A percentile compares a stretch with the other conserved stretches of the same genome.
These are phyloP conservation scores for Stichopus chloronotus DNA, from an alignment of 35 echinoderm and acorn worm genomes.

Conservation along the genomic window DNA sequence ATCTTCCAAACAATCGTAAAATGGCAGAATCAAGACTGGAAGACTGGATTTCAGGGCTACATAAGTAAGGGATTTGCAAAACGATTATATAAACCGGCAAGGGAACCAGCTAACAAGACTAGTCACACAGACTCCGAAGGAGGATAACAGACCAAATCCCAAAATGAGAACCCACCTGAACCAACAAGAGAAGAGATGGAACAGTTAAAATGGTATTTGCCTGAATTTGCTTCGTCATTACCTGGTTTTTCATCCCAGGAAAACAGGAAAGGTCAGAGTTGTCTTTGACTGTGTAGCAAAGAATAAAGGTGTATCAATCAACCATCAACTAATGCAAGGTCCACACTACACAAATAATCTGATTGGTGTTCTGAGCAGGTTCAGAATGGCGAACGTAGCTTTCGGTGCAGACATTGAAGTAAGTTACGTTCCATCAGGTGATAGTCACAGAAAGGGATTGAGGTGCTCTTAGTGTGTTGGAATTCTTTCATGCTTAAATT, in stretches of 20 bases:
- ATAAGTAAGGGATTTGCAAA: constrained; percentile 35
- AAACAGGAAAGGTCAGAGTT: constrained; percentile 68
- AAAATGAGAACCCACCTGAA: background rate
- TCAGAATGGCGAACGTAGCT: constrained; percentile 56
- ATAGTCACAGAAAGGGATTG: constrained; percentile 45
- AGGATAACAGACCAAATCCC: background rate
- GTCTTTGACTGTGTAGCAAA: too few relatives aligned
- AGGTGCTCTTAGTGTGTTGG: constrained; percentile 47
- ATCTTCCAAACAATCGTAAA: constrained; percentile 17
- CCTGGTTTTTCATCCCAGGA: constrained; percentile 63
- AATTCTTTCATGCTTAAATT: too few relatives aligned
- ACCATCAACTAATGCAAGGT: constrained; percentile 62
- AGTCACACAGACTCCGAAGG: background rate
- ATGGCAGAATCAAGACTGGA: constrained; percentile 9
- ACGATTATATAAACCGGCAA: background rate
- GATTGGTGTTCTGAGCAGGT: constrained; percentile 54
- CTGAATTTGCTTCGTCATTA: too few relatives aligned
- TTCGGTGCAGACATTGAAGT: constrained; percentile 54
- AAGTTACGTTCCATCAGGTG: constrained; percentile 70
- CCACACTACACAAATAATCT: constrained; percentile 77
- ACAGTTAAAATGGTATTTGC: constrained; percentile 61
- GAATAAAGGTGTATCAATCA: constrained; percentile 69
- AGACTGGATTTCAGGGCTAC: background rate
- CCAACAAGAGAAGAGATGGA: background rate
- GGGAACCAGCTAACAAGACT: background rate